Conservation (phyloP, 1,140 invertebrate species). For the Megalopta genalis region DNA sequence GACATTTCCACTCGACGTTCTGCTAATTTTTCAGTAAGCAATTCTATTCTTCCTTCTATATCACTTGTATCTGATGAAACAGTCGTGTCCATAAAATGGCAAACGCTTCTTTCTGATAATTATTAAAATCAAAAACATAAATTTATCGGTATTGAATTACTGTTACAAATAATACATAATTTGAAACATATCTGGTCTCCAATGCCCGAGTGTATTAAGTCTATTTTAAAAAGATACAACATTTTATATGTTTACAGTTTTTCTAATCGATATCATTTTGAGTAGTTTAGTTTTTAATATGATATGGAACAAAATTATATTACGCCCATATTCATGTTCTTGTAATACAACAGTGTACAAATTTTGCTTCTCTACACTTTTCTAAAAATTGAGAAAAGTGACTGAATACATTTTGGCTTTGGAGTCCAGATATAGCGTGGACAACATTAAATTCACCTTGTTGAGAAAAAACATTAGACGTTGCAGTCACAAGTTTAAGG, state of each 20-base stretch:
- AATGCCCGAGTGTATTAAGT: too few relatives aligned
- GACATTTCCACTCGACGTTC: conserved; percentile 76
- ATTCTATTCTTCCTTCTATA: conserved; percentile 76
- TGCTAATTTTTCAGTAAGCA: conserved; percentile 75
- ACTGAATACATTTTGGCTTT: too few relatives aligned
- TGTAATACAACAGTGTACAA: too few relatives aligned
- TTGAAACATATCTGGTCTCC: not conserved
- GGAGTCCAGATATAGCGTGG: too few relatives aligned
- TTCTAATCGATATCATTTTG: too few relatives aligned
- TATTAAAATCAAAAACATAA: conserved; percentile 25
- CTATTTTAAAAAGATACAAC: too few relatives aligned
- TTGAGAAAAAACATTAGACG: conserved; percentile 73
- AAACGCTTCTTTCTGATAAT: conserved; percentile 35
- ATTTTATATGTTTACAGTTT: too few relatives aligned
- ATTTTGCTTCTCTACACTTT: too few relatives aligned
- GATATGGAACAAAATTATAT: too few relatives aligned
- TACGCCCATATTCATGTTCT: too few relatives aligned
- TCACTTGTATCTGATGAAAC: conserved; percentile 78
- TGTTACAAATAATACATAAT: conserved; percentile 3
- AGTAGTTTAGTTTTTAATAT: too few relatives aligned
- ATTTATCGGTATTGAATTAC: not conserved
- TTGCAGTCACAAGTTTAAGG: conserved; percentile 75
- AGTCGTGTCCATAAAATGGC: conserved; percentile 71
- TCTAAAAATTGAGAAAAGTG: too few relatives aligned
- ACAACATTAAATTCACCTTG: conserved; percentile 67